Evolutionary conservation across 1,140 invertebrate species (phyloP).

Genomic region (Oedothorax gibbosus): DNA sequence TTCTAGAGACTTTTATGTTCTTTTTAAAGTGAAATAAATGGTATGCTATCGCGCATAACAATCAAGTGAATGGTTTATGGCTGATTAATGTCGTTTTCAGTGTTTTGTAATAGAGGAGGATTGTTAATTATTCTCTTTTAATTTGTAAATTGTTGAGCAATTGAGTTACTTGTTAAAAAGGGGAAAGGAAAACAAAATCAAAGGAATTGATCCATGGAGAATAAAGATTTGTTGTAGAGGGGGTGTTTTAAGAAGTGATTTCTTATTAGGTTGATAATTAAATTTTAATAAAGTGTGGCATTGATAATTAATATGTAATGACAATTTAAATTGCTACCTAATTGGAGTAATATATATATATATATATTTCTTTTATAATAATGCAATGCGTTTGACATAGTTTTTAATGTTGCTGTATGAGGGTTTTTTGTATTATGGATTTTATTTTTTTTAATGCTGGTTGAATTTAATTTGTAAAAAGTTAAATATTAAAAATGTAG

Average conservation of each 20-base stretch:
- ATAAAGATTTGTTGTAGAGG: slow-evolving; percentile 14
- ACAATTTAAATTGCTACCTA: too few relatives aligned
- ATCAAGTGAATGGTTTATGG: slow-evolving; percentile 28
- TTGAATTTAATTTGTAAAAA: too few relatives aligned
- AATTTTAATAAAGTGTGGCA: too few relatives aligned
- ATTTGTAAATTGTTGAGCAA: slow-evolving; percentile 53
- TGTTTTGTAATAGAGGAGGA: slow-evolving; percentile 53
- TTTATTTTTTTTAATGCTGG: too few relatives aligned
- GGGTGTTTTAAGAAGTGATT: not conserved
- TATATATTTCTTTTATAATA: too few relatives aligned
- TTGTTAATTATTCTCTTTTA: slow-evolving; percentile 55
- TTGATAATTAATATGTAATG: too few relatives aligned
- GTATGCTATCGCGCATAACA: slow-evolving; percentile 21
- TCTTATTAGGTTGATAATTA: too few relatives aligned
- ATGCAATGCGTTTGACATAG: too few relatives aligned
- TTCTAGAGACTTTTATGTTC: slow-evolving; percentile 23
- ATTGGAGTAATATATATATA: too few relatives aligned
- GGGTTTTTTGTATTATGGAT: too few relatives aligned
- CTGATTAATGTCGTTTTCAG: slow-evolving; percentile 43
- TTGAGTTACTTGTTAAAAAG: slow-evolving; percentile 47
- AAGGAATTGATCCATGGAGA: not conserved
- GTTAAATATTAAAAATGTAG: too few relatives aligned
- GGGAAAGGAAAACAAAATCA: slow-evolving; percentile 22
- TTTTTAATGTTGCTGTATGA: too few relatives aligned
- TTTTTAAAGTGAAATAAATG: slow-evolving; percentile 55